Evolutionary conservation across 2,888 invertebrate species (phyloP), one percentile per base, ranked within the genome.

Genomic region (Adelphocoris suturalis): DNA sequence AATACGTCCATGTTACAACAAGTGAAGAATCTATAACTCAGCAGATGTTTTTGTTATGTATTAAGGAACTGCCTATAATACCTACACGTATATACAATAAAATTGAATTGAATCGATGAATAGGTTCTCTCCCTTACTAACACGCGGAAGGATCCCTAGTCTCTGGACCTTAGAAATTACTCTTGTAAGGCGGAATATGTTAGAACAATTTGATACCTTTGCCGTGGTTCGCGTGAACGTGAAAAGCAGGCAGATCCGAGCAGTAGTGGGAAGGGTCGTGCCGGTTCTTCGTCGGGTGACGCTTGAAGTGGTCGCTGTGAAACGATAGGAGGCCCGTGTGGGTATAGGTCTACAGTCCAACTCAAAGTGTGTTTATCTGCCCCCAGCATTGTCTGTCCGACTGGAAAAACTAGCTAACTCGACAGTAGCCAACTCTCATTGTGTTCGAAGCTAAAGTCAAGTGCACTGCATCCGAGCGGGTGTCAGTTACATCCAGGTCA

Each of bases 321-420:
- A 76, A 76, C 76, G 76, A 76, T 76, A 76, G 76, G 76, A 76
- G 76, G 76, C 76, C 76, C 14, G 76, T 76, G 76, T 46, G 76
- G 76, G 76, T 46, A 28, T 48, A 81, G 81, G 81, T 81, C 81
- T 81, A 81, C 81, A 48, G 37, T 37, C 47, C 28, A 75, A 86
- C 52, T 86, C 86, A 47, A 86, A 61, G 86, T 86, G 86, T 86
- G 85, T 86, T 81, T 86, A 86, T 86, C 86, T 85, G 86, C 16
- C 19, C 37, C n/a, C 19, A 37, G 75, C 68, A 86, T 86, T 86
- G 52, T 86, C 86, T 68, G 68, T 14, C 86, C 68, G 86, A 61
- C 19, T 86, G 86, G 75, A 86, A 86, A 86, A 86, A 86, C 86
- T 86, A 86, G 86, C 86, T 86, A 86, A 86, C 86, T 86, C 86